phyloP scores from a whole-genome alignment of 2,888 invertebrate species.

The Gortyna flavago region DNA sequence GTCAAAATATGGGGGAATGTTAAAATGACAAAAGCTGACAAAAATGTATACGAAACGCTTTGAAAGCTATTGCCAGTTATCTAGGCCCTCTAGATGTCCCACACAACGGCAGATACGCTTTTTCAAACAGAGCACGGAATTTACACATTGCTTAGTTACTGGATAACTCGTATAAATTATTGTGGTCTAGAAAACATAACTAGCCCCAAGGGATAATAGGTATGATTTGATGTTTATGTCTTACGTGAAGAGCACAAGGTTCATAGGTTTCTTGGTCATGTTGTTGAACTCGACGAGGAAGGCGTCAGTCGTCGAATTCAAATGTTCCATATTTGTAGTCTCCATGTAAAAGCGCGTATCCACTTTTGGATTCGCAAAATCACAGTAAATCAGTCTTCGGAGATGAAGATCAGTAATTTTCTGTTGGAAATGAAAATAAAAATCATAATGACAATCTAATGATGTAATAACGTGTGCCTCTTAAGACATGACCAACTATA shows the following conservation, averaged over 20 bases:
- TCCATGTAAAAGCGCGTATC: conserved; percentile 97
- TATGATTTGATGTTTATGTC: background rate
- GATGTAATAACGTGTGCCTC: no score
- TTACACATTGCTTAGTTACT: background rate
- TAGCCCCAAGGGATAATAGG: background rate
- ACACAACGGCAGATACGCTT: background rate
- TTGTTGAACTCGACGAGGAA: conserved; percentile 97
- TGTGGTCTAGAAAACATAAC: background rate
- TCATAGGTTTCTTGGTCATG: conserved; percentile 99
- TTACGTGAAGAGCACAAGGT: conserved; percentile 96
- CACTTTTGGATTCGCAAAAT: conserved; percentile 98
- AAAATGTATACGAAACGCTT: background rate
- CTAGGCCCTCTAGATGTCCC: background rate
- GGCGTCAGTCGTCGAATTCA: conserved; percentile 95
- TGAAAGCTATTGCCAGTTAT: background rate
- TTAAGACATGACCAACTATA: background rate
- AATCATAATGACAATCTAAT: background rate
- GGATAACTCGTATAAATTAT: background rate
- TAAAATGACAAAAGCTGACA: background rate
- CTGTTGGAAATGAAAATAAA: conserved; percentile 60
- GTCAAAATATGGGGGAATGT: background rate
- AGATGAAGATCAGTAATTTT: conserved; percentile 95
- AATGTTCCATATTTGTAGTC: conserved; percentile 94
- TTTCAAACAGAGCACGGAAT: background rate
- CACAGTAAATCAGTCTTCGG: conserved; percentile 97